Conservation (phyloP, 2,797 vertebrate genomes). For the Hypotaenidia philippensis region DNA sequence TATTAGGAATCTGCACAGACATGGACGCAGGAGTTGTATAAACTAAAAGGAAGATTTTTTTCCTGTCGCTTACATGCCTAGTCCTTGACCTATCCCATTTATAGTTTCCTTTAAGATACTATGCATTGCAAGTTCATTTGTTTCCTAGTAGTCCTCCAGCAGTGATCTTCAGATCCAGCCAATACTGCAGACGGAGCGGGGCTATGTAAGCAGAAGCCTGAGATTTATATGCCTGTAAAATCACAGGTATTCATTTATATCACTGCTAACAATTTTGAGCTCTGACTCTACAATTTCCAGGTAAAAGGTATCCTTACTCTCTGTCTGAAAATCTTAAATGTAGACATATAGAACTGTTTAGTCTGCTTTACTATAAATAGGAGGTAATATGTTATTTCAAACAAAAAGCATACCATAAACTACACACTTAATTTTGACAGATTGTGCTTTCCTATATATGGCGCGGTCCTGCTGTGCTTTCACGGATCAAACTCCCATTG, state of each 20-base stretch:
- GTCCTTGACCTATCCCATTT: constrained; percentile 86
- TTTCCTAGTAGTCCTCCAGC: constrained; percentile 78
- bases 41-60: constrained; percentile 80
- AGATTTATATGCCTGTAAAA: constrained; percentile 63
- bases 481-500: constrained; percentile 20
- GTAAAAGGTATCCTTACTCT: constrained; percentile 61
- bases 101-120: constrained; percentile 84
- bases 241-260: constrained; percentile 65
- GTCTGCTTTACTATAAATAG: constrained; percentile 68
- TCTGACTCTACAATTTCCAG: constrained; percentile 50
- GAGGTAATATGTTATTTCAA: constrained; percentile 58
- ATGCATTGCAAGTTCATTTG: constrained; percentile 80
- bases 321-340: constrained; percentile 57
- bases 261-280: constrained; percentile 45
- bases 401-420: constrained; percentile 47
- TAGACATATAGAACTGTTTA: constrained; percentile 68
- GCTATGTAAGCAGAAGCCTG: constrained; percentile 64
- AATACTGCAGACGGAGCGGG: constrained; percentile 43
- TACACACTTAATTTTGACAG: constrained; percentile 63
- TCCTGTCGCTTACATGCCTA: constrained; percentile 78
- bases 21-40: constrained; percentile 80
- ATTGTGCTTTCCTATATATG: constrained; percentile 60
- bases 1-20: constrained; percentile 85
- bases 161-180: constrained; percentile 64
- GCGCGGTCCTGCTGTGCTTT: background rate